phyloP scores from a whole-genome alignment of 2,888 invertebrate genomes.

The Mimumesa dahlbomi region DNA sequence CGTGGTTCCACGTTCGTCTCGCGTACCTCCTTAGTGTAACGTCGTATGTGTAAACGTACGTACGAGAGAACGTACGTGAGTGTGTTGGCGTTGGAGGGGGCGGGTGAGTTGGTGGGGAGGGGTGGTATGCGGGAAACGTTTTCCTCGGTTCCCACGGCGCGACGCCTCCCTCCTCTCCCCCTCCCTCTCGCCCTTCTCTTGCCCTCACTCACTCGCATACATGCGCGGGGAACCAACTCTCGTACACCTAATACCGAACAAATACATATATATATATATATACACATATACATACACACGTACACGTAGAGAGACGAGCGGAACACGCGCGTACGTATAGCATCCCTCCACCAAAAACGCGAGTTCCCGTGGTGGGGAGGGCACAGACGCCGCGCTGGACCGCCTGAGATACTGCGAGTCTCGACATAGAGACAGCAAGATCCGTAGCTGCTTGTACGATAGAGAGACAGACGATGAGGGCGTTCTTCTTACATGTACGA shows the following conservation, averaged over 20 bases:
- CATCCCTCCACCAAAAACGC: slow-evolving; percentile 59
- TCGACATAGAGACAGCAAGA: slow-evolving; percentile 52
- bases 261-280: background rate
- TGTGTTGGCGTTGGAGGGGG: slow-evolving; percentile 36
- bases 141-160: slow-evolving; percentile 79
- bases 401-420: slow-evolving; percentile 69
- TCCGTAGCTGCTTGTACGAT: slow-evolving; percentile 46
- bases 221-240: slow-evolving; percentile 13
- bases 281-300: background rate
- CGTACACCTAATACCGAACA: slow-evolving; percentile 35
- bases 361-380: slow-evolving; percentile 33
- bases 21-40: slow-evolving; percentile 49
- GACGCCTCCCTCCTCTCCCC: slow-evolving; percentile 66
- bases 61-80: slow-evolving; percentile 6
- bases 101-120: slow-evolving; percentile 49
- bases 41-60: slow-evolving; percentile 6
- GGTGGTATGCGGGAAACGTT: slow-evolving; percentile 78
- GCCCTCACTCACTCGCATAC: slow-evolving; percentile 33
- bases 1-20: slow-evolving; percentile 64
- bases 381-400: slow-evolving; percentile 70
- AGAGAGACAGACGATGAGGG: slow-evolving; percentile 24
- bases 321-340: background rate
- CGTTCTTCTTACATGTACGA: slow-evolving; percentile 4
- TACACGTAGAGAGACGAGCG: background rate
- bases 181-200: slow-evolving; percentile 29